These are phyloP conservation scores for Watsonalla binaria DNA, from an alignment of 2,888 invertebrate genomes.

Conservation along the genomic window DNA sequence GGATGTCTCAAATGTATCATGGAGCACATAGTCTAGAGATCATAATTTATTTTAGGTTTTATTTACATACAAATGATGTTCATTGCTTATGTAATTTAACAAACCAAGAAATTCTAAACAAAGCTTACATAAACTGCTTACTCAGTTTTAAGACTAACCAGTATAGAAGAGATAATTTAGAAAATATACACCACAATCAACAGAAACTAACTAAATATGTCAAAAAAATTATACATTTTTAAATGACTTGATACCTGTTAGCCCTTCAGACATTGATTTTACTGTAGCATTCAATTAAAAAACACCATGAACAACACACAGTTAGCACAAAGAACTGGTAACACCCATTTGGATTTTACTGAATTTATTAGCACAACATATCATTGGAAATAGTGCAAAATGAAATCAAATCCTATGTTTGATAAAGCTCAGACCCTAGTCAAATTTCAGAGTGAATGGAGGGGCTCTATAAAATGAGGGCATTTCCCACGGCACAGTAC, in stretches of 20 bases:
- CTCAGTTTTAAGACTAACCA: too few species aligned
- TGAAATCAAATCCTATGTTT: too few species aligned
- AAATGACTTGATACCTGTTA: background rate
- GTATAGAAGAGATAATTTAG: too few species aligned
- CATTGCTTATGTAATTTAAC: background rate
- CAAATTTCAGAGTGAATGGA: slow-evolving; percentile 38
- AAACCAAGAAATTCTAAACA: too few species aligned
- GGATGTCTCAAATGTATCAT: slow-evolving; percentile 8
- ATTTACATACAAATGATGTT: background rate
- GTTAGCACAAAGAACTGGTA: slow-evolving; percentile 8
- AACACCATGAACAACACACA: slow-evolving; percentile 5
- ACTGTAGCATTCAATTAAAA: slow-evolving; percentile 6
- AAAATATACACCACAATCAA: too few species aligned
- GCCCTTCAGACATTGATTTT: slow-evolving; percentile 15
- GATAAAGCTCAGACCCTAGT: background rate
- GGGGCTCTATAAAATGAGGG: slow-evolving; percentile 54
- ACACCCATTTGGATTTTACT: background rate
- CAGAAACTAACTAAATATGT: background rate
- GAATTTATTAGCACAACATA: too few species aligned
- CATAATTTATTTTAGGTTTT: background rate
- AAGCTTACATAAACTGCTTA: too few species aligned
- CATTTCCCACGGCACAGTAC: slow-evolving; percentile 62
- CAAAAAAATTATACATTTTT: background rate
- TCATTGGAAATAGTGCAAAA: too few species aligned
- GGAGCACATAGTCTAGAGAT: background rate